These are phyloP conservation scores for Drosophila nigricruria DNA, from an alignment of 2,888 invertebrate species.

Conservation along the genomic window DNA sequence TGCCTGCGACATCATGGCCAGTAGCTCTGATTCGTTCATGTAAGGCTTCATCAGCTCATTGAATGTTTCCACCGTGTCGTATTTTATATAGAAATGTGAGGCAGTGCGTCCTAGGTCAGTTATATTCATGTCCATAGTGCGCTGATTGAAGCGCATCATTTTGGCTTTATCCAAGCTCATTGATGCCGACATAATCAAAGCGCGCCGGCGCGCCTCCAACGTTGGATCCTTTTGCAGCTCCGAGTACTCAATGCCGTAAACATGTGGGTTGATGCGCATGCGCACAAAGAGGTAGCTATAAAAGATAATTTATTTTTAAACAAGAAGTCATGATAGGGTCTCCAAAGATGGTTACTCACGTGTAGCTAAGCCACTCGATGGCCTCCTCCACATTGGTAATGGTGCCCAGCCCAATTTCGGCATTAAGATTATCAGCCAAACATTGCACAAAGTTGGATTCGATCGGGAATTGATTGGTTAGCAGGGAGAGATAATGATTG, in stretches of 20 bases:
- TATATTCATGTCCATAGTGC: constrained; percentile 92
- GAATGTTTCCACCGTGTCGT: constrained; percentile 96
- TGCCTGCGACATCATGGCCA: constrained; percentile 96
- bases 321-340: accelerated
- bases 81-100: constrained; percentile 98
- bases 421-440: constrained; percentile 98
- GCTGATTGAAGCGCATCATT: constrained; percentile 96
- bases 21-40: constrained; percentile 94
- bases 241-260: constrained; percentile 88
- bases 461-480: constrained; percentile 98
- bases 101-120: constrained; percentile 97
- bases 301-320: not conserved
- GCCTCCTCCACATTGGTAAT: constrained; percentile 98
- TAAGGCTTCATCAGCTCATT: constrained; percentile 92
- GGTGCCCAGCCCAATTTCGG: constrained; percentile 98
- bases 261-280: constrained; percentile 96
- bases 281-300: constrained; percentile 92
- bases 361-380: constrained; percentile 98
- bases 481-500: constrained; percentile 95
- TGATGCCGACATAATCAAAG: constrained; percentile 92
- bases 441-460: constrained; percentile 98
- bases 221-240: constrained; percentile 91
- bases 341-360: constrained; percentile 82
- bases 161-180: constrained; percentile 94
- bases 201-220: constrained; percentile 91